These are phyloP conservation scores for Harmothoe impar DNA, from an alignment of 2,888 invertebrate genomes.

Conservation along the genomic window DNA sequence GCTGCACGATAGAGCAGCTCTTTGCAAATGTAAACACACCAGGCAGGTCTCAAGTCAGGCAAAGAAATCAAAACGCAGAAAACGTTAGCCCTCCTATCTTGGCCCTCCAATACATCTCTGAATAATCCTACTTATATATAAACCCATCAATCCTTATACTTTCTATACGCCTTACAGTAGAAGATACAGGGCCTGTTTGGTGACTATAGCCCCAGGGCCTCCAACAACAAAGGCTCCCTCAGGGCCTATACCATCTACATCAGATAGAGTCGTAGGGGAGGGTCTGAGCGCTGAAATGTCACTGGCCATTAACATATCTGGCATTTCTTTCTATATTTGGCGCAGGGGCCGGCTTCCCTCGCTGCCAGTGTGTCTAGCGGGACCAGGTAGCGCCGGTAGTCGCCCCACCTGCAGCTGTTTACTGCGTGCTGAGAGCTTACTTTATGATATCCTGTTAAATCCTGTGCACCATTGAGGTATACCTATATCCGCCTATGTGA, in stretches of 20 bases:
- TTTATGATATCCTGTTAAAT: background rate
- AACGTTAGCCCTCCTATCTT: background rate
- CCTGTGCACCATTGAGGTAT: no score
- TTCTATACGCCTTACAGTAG: background rate
- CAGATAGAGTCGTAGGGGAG: conserved; percentile 17
- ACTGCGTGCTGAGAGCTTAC: background rate
- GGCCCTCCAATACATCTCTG: background rate
- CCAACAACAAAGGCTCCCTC: background rate
- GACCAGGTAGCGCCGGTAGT: conserved; percentile 19
- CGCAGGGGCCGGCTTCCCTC: conserved; percentile 17
- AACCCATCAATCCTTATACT: background rate
- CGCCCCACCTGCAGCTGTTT: background rate
- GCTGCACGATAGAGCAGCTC: no score
- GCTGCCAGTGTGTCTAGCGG: conserved; percentile 62
- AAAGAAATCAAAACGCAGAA: conserved; percentile 19
- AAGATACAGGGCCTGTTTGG: no score
- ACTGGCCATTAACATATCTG: conserved; percentile 63
- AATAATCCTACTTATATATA: no score
- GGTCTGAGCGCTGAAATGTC: conserved; percentile 34
- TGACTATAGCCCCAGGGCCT: background rate
- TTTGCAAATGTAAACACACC: no score
- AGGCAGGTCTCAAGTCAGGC: background rate
- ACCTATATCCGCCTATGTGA: no score
- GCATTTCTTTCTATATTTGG: conserved; percentile 63
- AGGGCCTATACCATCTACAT: background rate